Percentiles rank a stretch among this genome's conserved stretches.
Conservation (phyloP, 2,888 invertebrate species). For the Taphrorychus bicolor region DNA sequence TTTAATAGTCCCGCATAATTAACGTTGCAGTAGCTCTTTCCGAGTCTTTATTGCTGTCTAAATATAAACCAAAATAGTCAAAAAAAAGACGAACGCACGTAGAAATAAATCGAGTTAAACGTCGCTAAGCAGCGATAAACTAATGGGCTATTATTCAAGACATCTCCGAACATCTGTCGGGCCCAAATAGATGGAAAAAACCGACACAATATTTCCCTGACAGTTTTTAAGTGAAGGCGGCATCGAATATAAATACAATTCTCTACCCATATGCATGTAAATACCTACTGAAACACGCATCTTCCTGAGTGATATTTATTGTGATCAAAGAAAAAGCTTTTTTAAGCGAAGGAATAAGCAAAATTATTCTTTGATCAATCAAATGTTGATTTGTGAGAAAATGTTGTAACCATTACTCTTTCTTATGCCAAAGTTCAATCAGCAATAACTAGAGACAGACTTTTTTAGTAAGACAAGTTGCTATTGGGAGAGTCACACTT, state of each 20-base stretch:
- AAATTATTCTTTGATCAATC: too few species aligned
- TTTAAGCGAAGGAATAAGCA: too few species aligned
- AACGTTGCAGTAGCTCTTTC: slow-evolving; percentile 24
- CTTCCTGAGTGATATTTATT: too few species aligned
- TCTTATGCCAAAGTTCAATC: too few species aligned
- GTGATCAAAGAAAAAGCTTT: too few species aligned
- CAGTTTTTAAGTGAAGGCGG: slow-evolving; percentile 51
- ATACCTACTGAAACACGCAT: not conserved
- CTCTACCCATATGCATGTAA: not conserved
- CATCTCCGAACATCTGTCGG: slow-evolving; percentile 49
- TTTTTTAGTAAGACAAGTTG: too few species aligned
- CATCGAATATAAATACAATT: slow-evolving; percentile 48
- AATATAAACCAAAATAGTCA: slow-evolving; percentile 26
- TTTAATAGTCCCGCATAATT: slow-evolving; percentile 31
- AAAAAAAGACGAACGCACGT: slow-evolving; percentile 18
- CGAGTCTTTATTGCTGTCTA: slow-evolving; percentile 26
- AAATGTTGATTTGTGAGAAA: too few species aligned
- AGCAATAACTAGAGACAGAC: too few species aligned
- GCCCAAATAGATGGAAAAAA: slow-evolving; percentile 39
- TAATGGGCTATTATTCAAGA: slow-evolving; percentile 50
- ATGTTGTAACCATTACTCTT: too few species aligned
- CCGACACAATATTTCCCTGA: slow-evolving; percentile 49
- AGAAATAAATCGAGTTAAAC: slow-evolving; percentile 40
- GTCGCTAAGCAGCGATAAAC: slow-evolving; percentile 43
- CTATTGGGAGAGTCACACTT: too few species aligned